A percentile compares a stretch with the other conserved stretches of the same genome.
Evolutionary conservation across 1,140 invertebrate species (phyloP).

Genomic region (Halesus radiatus): DNA sequence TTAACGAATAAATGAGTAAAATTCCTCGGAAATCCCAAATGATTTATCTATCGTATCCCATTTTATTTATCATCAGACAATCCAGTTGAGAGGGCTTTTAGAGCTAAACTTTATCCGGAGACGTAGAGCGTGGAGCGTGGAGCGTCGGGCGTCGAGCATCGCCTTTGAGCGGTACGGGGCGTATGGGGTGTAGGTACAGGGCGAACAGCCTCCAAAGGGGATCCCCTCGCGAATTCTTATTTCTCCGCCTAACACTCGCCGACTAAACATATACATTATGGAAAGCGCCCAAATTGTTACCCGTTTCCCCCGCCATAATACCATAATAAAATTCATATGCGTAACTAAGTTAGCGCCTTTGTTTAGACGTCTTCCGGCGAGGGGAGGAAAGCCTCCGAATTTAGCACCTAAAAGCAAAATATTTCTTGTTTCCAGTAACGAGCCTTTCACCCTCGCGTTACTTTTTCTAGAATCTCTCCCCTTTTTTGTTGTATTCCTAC

Average conservation of each 20-base stretch:
- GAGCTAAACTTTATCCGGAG: no score
- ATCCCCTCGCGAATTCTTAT: constrained; percentile 35
- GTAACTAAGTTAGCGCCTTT: constrained; percentile 57
- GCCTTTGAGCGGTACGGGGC: no score
- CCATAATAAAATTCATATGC: constrained; percentile 58
- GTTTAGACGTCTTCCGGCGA: constrained; percentile 52
- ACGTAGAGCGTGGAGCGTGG: no score
- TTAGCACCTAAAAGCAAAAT: constrained; percentile 55
- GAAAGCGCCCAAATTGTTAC: constrained; percentile 56
- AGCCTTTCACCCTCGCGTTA: constrained; percentile 39
- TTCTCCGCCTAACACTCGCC: constrained; percentile 21
- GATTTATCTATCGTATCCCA: no score
- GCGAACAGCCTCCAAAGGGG: background rate
- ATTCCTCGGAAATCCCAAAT: no score
- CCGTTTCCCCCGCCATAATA: constrained; percentile 55
- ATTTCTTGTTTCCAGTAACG: constrained; percentile 57
- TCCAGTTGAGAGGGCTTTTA: no score
- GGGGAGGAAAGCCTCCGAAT: constrained; percentile 48
- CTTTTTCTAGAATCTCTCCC: constrained; percentile 11
- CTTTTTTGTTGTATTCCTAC: constrained; percentile 10
- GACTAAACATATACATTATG: constrained; percentile 50
- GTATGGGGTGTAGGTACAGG: background rate
- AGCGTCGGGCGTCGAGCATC: no score
- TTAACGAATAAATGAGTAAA: no score
- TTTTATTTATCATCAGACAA: no score